Percentiles rank a stretch among this genome's conserved stretches.
Conservation (phyloP, 2,888 invertebrate genomes). For the Aplocera efformata region DNA sequence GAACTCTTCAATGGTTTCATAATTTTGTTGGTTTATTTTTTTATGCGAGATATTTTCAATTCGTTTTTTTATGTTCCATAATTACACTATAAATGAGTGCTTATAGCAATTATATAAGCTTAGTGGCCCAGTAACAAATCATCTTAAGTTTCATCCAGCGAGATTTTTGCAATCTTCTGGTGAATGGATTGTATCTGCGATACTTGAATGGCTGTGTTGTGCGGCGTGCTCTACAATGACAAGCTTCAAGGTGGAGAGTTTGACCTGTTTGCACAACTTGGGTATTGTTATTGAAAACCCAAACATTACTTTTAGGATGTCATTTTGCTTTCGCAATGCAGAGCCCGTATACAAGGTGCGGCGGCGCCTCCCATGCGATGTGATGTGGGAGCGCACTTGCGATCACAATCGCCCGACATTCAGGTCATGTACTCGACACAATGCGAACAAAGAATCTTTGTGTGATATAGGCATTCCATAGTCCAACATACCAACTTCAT, state of each 20-base stretch:
- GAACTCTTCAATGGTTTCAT: conserved; percentile 6
- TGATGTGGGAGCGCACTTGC: conserved; percentile 56
- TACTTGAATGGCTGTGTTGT: neutral
- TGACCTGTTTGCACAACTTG: conserved; percentile 8
- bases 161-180: conserved; percentile 5
- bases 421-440: conserved; percentile 43
- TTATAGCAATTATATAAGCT: no score
- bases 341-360: conserved; percentile 48
- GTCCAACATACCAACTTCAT: conserved; percentile 17
- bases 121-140: neutral
- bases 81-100: neutral
- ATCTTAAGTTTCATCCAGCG: neutral
- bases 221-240: neutral
- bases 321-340: conserved; percentile 52
- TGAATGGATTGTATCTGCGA: neutral
- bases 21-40: neutral
- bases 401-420: conserved; percentile 55
- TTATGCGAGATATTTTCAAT: neutral
- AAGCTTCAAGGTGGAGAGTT: conserved; percentile 5
- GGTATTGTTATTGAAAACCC: conserved; percentile 12
- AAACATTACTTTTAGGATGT: conserved; percentile 33
- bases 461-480: conserved; percentile 19
- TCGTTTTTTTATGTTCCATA: conserved; percentile 3
- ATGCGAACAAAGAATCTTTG: conserved; percentile 63
- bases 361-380: conserved; percentile 47